phyloP scores from a whole-genome alignment of 2,888 invertebrate genomes.

The Spodoptera littoralis region DNA sequence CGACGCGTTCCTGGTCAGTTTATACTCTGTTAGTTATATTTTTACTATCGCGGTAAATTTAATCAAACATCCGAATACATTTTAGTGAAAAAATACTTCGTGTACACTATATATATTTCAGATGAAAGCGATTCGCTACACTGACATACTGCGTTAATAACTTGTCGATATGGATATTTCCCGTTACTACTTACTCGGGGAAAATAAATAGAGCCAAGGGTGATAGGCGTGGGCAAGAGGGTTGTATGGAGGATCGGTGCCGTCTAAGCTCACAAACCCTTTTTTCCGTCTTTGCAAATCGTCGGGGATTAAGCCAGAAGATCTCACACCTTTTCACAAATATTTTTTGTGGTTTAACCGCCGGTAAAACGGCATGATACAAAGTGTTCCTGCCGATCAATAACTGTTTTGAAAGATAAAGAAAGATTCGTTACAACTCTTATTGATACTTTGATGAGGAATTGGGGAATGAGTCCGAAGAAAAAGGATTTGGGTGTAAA shows the following conservation, averaged over 20 bases:
- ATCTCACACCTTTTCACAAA: constrained; percentile 84
- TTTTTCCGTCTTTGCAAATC: constrained; percentile 87
- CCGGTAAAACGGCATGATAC: constrained; percentile 78
- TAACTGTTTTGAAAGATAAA: constrained; percentile 72
- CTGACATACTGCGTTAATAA: constrained; percentile 49
- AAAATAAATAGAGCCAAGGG: constrained; percentile 79
- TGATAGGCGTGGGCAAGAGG: constrained; percentile 78
- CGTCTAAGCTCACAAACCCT: constrained; percentile 81
- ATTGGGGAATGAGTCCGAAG: constrained; percentile 64
- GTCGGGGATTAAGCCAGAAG: constrained; percentile 84
- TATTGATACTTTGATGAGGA: constrained; percentile 69
- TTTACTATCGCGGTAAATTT: neutral
- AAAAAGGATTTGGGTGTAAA: constrained; percentile 66
- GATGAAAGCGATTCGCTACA: constrained; percentile 15
- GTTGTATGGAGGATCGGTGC: constrained; percentile 72
- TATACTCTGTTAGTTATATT: neutral
- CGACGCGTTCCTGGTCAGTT: too few relatives aligned
- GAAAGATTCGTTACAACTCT: constrained; percentile 67
- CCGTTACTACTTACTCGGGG: constrained; percentile 72
- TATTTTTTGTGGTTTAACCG: constrained; percentile 83
- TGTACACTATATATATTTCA: constrained; percentile 17
- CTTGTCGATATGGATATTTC: constrained; percentile 69
- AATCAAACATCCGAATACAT: neutral
- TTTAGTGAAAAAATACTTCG: constrained; percentile 1
- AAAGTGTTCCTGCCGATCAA: constrained; percentile 76